Base-by-base conservation (phyloP, 2,888 invertebrate species). In the Sycophila texana region DNA sequence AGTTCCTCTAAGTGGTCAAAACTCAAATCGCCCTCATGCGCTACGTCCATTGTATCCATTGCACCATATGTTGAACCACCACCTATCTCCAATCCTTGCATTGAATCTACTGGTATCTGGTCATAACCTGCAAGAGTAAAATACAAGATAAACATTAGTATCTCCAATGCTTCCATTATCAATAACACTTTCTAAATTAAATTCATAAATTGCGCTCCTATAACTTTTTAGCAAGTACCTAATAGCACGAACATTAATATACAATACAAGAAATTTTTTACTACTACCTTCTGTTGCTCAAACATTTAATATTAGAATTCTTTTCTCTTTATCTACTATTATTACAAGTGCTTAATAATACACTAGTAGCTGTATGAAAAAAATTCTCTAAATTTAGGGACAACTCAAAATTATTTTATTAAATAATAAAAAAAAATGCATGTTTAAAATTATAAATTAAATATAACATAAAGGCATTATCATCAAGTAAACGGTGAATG, bases 41-140 rank as follows among this genome's bases (percentile, higher is more conserved):
- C 95, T 82, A 96, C 95, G 88, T 96, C 96, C 96, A 96, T 96
- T 55, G 92, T 92, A 91, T 97, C 97, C 94, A 97, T 95, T 73
- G 93, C 93, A 83, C 95, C 96, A 91, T 96, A 97, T 73, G 93
- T 93, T 83, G 93, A 93, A 89, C 96, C 77, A 78, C 95, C 70
- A 89, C 96, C 96, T 89, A 98, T 96, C 90, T 98, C 98, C 88
- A 98, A 92, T 84, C 97, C 97, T 93, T 98, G 97, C 97, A 98
- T 97, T 87, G 96, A 96, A 92, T 97, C 97, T 95, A 98, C 96
- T 94, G 97, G 98, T 94, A 98, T 95, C 94, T 97, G 96, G 94
- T 98, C 98, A 95, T 97, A 98, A 93, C 97, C 98, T 97, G 92
- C 3, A 55, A 73, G 20, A 66, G 7, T 55, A 20, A 16, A 10